Evolutionary conservation across 2,113 vertebrate genomes (phyloP).

Genomic region (Chauna torquata): DNA sequence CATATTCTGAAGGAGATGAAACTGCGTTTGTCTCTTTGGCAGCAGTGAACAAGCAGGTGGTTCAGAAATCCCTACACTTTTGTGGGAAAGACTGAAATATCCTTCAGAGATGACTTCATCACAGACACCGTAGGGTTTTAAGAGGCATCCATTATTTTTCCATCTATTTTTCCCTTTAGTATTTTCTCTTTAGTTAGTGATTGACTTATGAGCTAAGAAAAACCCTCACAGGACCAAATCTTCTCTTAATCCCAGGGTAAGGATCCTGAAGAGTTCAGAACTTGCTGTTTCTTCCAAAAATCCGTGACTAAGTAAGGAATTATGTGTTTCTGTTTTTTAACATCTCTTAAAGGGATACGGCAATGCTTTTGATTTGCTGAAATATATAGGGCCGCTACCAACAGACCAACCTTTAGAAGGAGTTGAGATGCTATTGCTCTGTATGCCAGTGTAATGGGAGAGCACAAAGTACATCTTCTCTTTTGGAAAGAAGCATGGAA

Average conservation of each 20-base stretch:
- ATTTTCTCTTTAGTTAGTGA: neutral
- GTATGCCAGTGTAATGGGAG: neutral
- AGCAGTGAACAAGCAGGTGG: conserved; percentile 14
- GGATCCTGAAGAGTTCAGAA: neutral
- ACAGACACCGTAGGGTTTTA: neutral
- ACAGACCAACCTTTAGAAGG: neutral
- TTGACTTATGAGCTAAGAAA: neutral
- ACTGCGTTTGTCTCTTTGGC: conserved; percentile 28
- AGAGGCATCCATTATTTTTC: neutral
- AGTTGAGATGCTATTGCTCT: neutral
- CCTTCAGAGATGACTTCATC: conserved; percentile 30
- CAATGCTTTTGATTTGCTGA: neutral
- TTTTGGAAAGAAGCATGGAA: neutral
- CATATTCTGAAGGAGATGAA: conserved; percentile 10
- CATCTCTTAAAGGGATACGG: neutral
- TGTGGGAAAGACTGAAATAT: neutral
- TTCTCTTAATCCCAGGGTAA: neutral
- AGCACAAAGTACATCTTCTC: neutral
- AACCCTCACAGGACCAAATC: neutral
- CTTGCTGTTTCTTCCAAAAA: neutral
- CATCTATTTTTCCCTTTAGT: neutral
- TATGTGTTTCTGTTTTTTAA: neutral
- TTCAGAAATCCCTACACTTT: neutral
- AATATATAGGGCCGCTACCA: neutral
- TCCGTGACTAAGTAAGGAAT: neutral